Evolutionary conservation across 1,140 invertebrate species (phyloP).

Genomic region (Mya arenaria): DNA sequence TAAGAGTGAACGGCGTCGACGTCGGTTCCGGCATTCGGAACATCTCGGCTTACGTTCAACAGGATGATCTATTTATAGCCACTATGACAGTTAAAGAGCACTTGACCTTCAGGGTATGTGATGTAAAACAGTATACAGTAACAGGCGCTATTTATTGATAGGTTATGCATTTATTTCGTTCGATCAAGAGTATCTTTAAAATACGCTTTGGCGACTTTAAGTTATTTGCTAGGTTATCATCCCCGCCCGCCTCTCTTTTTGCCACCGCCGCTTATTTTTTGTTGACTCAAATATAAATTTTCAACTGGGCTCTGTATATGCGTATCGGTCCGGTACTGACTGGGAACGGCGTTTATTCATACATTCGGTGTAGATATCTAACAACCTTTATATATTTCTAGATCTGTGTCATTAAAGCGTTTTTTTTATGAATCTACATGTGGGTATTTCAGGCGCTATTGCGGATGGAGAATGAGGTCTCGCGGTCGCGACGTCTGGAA

Average conservation of each 20-base stretch:
- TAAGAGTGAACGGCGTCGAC: conserved; percentile 76
- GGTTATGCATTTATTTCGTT: background rate
- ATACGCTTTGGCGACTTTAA: background rate
- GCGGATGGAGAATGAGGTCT: conserved; percentile 93
- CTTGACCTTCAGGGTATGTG: conserved; percentile 82
- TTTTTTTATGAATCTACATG: too few relatives aligned
- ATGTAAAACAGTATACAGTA: too few relatives aligned
- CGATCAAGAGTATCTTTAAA: background rate
- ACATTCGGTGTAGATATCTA: too few relatives aligned
- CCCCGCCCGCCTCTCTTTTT: too few relatives aligned
- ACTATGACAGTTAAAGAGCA: conserved; percentile 84
- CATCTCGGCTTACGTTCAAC: conserved; percentile 96
- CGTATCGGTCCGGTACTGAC: too few relatives aligned
- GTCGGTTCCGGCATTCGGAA: conserved; percentile 83
- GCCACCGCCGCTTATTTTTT: too few relatives aligned
- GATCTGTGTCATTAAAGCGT: too few relatives aligned
- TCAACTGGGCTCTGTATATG: too few relatives aligned
- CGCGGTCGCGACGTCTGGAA: conserved; percentile 88
- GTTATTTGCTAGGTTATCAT: background rate
- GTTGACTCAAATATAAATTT: too few relatives aligned
- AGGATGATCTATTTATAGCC: conserved; percentile 85
- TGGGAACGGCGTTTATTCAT: too few relatives aligned
- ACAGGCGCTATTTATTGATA: background rate
- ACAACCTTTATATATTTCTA: too few relatives aligned
- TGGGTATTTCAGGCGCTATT: conserved; percentile 90